Conservation (phyloP, 2,797 vertebrate species). For the Nothura maculosa region DNA sequence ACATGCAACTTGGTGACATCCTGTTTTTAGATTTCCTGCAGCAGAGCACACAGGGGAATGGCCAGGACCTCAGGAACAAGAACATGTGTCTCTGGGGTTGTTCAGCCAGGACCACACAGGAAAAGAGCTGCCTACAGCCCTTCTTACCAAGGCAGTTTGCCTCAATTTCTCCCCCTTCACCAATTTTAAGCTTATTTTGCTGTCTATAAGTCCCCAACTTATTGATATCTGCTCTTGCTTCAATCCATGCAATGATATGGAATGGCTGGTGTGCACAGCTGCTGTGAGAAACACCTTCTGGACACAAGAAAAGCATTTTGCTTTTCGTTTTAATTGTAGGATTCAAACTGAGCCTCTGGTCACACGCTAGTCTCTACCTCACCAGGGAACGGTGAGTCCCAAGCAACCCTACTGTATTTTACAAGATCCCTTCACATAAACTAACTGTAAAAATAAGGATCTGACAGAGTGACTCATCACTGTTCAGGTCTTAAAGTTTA, state of each 20-base stretch:
- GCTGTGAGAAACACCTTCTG: not conserved
- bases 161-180: not conserved
- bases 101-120: not conserved
- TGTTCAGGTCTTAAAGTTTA: not conserved
- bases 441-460: not conserved
- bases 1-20: not conserved
- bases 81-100: not conserved
- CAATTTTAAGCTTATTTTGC: not conserved
- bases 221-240: not conserved
- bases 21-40: not conserved
- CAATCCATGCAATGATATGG: not conserved
- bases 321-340: not conserved
- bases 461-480: not conserved
- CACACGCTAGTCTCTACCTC: not conserved
- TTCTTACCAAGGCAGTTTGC: not conserved
- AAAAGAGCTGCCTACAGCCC: not conserved
- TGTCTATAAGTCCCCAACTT: not conserved
- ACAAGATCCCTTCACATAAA: not conserved
- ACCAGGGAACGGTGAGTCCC: not conserved
- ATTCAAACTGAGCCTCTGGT: not conserved
- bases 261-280: not conserved
- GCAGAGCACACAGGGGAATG: rapidly evolving
- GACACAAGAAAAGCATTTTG: not conserved
- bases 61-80: not conserved
- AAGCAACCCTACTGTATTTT: not conserved